Percentiles rank a stretch among this genome's conserved stretches.
Conservation (phyloP, 2,113 vertebrate genomes). For the Podilymbus podiceps region DNA sequence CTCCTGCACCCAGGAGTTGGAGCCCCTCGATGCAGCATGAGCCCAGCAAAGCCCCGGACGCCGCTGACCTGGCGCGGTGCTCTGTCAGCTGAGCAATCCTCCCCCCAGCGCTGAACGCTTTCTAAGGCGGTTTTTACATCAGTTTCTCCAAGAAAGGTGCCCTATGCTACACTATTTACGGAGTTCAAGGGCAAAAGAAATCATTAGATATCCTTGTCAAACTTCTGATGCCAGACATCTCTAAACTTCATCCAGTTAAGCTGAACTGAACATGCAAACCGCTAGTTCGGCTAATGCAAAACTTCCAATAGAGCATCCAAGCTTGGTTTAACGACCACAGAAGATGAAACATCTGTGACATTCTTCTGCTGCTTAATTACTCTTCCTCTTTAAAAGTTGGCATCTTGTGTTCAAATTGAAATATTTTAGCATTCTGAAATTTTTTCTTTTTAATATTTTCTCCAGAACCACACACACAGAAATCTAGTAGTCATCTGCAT, state of each 20-base stretch:
- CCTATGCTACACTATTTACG: accelerated
- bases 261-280: background rate
- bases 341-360: background rate
- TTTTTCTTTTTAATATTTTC: background rate
- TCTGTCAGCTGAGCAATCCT: background rate
- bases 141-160: background rate
- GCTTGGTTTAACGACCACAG: background rate
- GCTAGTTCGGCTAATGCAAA: background rate
- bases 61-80: accelerated
- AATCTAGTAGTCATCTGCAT: background rate
- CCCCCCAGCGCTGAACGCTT: background rate
- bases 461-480: background rate
- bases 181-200: background rate
- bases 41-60: background rate
- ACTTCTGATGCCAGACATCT: background rate
- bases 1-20: too few species aligned
- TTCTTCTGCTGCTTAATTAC: background rate
- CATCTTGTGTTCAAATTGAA: background rate
- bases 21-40: accelerated
- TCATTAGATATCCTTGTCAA: background rate
- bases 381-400: background rate
- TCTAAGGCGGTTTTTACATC: background rate
- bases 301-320: background rate
- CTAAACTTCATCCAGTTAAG: background rate
- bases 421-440: background rate